Base-by-base conservation (phyloP, 1,140 invertebrate species). In the Trichomalopsis sarcophagae region DNA sequence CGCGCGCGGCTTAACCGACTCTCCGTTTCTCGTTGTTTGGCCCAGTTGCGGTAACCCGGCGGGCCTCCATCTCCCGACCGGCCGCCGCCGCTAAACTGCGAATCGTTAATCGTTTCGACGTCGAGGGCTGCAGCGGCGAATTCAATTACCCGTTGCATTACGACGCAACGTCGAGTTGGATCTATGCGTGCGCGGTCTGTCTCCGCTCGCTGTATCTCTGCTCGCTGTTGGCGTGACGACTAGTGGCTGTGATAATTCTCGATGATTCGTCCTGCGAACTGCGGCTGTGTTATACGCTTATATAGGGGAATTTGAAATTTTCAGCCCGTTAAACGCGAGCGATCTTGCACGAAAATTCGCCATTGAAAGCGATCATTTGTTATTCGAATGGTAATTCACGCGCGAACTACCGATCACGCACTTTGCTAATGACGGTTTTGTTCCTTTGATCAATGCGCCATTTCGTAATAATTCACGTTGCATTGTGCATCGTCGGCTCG, bases 21-120 rank as follows among this genome's bases (percentile, higher is more conserved):
- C 30, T 68, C 23, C 44, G 27, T 68, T 50, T 81, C 69, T 68
- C 69, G 47, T 66, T 84, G 84, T 81, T 84, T 84, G 69, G 84
- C 84, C 84, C 69, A 81, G 77, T 84, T 84, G 83, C 33, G 40
- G 40, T 47, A 83, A 75, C 82, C 40, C 68, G 44, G 47, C 50
- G 11, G 23, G 23, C 30, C 74, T 77, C 47, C 14, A n/a, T 50
- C 77, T 47, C 75, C 14, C 27, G 17, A 40, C n/a, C 30, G 76
- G 27, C 33, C 30, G 21, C n/a, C 21, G 50, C 77, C 47, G 3
- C 47, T 62, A 77, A 83, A 83, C 73, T 74, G 78, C 71, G 27
- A 84, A 84, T 75, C 77, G 69, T 75, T 81, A 84, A 80, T 84
- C 84, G 71, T 69, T 81, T 75, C 77, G 68, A 79, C 76, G 44